These are phyloP conservation scores for Schizopygopsis pylzovi DNA, from an alignment of 2,797 vertebrate species.

Conservation along the genomic window DNA sequence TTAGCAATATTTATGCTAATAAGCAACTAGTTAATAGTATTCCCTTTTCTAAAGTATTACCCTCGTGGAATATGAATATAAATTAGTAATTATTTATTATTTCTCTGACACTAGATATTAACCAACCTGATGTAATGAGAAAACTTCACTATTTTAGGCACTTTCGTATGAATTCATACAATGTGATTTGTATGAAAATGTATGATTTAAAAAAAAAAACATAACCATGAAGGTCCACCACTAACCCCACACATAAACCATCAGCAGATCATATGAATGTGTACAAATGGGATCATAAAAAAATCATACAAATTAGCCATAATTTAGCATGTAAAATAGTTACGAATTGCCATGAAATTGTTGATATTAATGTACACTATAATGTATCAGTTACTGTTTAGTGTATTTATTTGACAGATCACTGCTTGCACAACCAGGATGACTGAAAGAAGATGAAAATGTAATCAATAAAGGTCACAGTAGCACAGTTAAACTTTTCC, in stretches of 20 bases:
- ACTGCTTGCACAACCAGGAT: neutral
- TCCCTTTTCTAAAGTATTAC: neutral
- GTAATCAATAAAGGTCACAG: neutral
- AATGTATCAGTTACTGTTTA: neutral
- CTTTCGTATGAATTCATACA: neutral
- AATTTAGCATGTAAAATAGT: neutral
- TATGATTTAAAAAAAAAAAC: neutral
- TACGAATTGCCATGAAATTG: neutral
- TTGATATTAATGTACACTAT: neutral
- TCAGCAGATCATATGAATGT: neutral
- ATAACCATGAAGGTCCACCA: neutral
- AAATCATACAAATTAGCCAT: neutral
- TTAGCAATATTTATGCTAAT: neutral
- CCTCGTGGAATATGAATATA: too few relatives aligned
- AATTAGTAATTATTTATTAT: neutral
- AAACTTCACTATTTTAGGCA: neutral
- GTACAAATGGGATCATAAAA: neutral
- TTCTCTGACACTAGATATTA: neutral
- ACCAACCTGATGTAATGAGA: neutral
- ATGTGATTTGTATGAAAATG: neutral
- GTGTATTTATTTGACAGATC: neutral
- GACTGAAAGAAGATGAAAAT: neutral
- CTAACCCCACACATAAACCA: neutral
- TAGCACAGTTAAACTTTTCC: neutral
- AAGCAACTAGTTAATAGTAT: neutral